Evolutionary conservation across 2,113 vertebrate genomes (phyloP).

Genomic region (Anoura caudifer): DNA sequence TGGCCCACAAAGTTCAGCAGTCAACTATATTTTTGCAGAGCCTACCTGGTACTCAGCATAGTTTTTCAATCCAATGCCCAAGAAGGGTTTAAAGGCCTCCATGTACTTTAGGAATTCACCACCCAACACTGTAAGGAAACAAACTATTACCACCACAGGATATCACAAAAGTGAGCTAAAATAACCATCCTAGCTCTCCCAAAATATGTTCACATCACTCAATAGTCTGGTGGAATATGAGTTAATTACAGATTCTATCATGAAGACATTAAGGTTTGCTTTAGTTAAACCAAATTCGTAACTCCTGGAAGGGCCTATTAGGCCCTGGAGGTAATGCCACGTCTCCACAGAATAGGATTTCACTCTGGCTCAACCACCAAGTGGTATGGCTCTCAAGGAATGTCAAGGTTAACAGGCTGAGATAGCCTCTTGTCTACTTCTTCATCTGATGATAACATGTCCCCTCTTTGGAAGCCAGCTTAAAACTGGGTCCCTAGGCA

Average conservation of each 20-base stretch:
- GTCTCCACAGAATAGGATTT: not conserved
- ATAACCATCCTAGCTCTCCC: not conserved
- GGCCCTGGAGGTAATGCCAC: not conserved
- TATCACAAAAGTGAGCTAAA: not conserved
- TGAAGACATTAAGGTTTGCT: not conserved
- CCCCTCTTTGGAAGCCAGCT: not conserved
- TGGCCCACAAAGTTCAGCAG: not conserved
- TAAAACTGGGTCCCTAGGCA: not conserved
- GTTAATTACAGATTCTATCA: not conserved
- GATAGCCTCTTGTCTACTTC: not conserved
- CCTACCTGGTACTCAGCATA: conserved; percentile 97
- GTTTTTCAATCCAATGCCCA: conserved; percentile 97
- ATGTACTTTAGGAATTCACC: conserved; percentile 98
- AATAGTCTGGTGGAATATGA: accelerated
- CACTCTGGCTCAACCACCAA: not conserved
- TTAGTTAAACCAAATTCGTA: not conserved
- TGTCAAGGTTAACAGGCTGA: not conserved
- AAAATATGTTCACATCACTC: not conserved
- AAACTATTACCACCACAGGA: not conserved
- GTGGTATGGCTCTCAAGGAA: not conserved
- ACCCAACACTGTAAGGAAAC: conserved; percentile 87
- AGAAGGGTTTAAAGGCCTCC: conserved; percentile 98
- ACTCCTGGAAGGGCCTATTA: not conserved
- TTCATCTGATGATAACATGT: not conserved
- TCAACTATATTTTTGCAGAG: not conserved